Evolutionary conservation across 2,797 vertebrate genomes (phyloP).

Genomic region (Craterocephalus amniculus): DNA sequence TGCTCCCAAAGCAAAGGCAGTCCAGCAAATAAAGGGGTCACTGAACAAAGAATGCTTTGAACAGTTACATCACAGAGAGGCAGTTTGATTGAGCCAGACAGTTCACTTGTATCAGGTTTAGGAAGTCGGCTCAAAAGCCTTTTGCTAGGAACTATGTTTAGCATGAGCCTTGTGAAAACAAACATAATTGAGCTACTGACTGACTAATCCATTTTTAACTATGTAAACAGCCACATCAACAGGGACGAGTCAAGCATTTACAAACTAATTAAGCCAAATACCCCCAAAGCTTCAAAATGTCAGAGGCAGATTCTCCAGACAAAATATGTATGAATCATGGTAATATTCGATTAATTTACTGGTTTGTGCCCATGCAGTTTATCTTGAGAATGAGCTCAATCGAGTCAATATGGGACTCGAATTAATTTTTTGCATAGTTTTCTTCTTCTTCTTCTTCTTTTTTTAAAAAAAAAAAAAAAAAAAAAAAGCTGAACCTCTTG

Average conservation of each 20-base stretch:
- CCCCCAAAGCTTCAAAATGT: background rate
- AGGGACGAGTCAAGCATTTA: constrained; percentile 5
- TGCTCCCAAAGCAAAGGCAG: constrained; percentile 59
- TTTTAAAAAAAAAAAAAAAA: too few species aligned
- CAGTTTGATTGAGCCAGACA: constrained; percentile 68
- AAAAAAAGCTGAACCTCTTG: background rate
- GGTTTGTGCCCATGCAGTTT: background rate
- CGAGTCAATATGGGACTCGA: background rate
- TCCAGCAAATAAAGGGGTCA: constrained; percentile 75
- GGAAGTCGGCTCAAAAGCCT: constrained; percentile 36
- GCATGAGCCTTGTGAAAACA: constrained; percentile 42
- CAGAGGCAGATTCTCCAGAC: background rate
- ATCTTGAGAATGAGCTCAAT: background rate
- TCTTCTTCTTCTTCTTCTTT: background rate
- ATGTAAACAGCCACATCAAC: constrained; percentile 27
- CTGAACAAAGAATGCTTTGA: constrained; percentile 87
- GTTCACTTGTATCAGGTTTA: constrained; percentile 70
- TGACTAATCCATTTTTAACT: constrained; percentile 36
- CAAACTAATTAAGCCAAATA: background rate
- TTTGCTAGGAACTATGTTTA: constrained; percentile 42
- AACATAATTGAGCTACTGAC: constrained; percentile 42
- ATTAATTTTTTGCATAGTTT: background rate
- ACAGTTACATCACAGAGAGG: constrained; percentile 78
- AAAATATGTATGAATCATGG: background rate
- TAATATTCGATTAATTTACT: background rate